Evolutionary conservation across 2,888 invertebrate species (phyloP).

Genomic region (Suillia variegata): DNA sequence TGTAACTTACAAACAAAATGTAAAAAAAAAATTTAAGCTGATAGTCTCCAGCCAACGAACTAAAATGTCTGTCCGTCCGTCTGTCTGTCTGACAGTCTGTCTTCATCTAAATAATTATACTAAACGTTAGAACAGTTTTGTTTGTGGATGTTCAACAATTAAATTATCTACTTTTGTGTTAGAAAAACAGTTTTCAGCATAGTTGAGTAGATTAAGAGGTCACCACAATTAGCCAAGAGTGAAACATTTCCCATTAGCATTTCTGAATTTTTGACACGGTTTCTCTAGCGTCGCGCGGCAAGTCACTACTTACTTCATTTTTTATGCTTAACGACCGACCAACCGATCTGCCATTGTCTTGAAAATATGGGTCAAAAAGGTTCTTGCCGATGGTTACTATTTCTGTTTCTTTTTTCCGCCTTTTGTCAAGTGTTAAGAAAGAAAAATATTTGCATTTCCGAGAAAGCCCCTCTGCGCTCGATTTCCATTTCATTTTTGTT

Average conservation of each 20-base stretch:
- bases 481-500: slow-evolving; percentile 2
- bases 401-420: too few species aligned
- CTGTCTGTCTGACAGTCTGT: too few species aligned
- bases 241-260: slow-evolving; percentile 48
- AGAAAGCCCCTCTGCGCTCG: neutral
- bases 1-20: too few species aligned
- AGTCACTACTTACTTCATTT: neutral
- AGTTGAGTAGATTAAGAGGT: slow-evolving; percentile 59
- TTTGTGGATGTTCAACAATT: slow-evolving; percentile 18
- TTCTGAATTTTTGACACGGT: slow-evolving; percentile 33
- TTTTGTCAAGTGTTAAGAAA: neutral
- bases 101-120: slow-evolving; percentile 33
- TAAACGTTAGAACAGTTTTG: slow-evolving; percentile 47
- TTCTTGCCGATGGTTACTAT: too few species aligned
- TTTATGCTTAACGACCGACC: too few species aligned
- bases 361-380: neutral
- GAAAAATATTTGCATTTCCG: neutral
- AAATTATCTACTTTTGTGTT: neutral
- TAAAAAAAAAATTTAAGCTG: too few species aligned
- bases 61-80: too few species aligned
- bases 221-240: slow-evolving; percentile 58
- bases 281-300: neutral
- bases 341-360: neutral
- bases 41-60: too few species aligned
- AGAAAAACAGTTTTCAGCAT: slow-evolving; percentile 34